Evolutionary conservation across 2,113 vertebrate genomes (phyloP).

Genomic region (Catharus minimus): DNA sequence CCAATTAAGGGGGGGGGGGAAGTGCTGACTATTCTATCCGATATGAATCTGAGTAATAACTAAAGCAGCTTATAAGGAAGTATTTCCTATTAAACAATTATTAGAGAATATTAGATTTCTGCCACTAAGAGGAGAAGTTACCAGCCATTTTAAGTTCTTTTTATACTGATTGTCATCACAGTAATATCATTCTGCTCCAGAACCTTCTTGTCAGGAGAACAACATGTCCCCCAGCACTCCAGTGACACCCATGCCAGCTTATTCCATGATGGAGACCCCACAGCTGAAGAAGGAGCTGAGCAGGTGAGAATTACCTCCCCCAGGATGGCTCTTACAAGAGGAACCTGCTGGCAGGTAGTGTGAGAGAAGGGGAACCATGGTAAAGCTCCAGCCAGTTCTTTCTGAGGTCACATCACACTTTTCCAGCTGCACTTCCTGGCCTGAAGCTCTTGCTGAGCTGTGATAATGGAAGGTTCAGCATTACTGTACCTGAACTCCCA

Average conservation of each 20-base stretch:
- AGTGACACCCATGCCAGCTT: slow-evolving; percentile 88
- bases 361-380: not conserved
- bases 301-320: slow-evolving; percentile 73
- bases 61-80: not conserved
- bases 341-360: not conserved
- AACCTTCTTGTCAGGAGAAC: slow-evolving; percentile 51
- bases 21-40: not conserved
- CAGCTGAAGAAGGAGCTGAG: slow-evolving; percentile 89
- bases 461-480: not conserved
- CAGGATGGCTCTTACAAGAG: not conserved
- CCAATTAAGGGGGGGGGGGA: not conserved
- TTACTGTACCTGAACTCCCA: not conserved
- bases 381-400: not conserved
- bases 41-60: not conserved
- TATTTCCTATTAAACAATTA: not conserved
- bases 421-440: not conserved
- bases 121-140: not conserved
- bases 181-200: slow-evolving; percentile 60
- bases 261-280: slow-evolving; percentile 93
- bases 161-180: not conserved
- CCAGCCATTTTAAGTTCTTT: not conserved
- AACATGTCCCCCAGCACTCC: slow-evolving; percentile 69
- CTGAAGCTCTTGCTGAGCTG: not conserved
- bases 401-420: not conserved
- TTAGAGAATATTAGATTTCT: not conserved